Evolutionary conservation across 2,113 vertebrate species (phyloP), one percentile per base, ranked within the genome.

Genomic region (Euleptes europaea): DNA sequence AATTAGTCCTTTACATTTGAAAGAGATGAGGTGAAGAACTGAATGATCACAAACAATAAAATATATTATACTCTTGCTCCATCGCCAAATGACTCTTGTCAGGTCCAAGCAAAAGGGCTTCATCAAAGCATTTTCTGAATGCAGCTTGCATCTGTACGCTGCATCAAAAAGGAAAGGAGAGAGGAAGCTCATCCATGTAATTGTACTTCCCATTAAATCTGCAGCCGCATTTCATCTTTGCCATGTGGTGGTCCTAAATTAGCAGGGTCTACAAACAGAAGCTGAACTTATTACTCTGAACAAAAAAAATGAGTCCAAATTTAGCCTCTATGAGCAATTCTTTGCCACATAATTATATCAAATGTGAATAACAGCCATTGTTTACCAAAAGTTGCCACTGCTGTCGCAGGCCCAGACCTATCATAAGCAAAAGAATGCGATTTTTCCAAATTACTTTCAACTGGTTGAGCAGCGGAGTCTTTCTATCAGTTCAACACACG

Each of bases 21-120:
- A 88, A 80, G 54, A 49, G 91, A 91, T 86, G 13, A 91, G 88
- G 69, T 89, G 76, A 92, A 86, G 89, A 94, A 84, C 60, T 49
- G 78, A 95, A 87, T 88, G 51, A 81, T 51, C 47, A 65, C 31
- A 78, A 81, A 84, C 70, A 90, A 80, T 67, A 81, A 80, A 70
- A 73, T 47, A 73, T 79, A 90, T 90, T 82, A 88, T 80, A 70
- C 78, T 88, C 78, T 90, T 91, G 67, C 84, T 86, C 81, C 85
- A 65, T 89, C 82, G 72, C 42, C 87, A 90, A 86, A 78, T 80
- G 3, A 0, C 42, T 80, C 47, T 85, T 31, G 84, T 80, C 73
- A 80, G 40, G 75, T 91, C 47, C 78, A 80, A 82, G 80, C 74
- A 54, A 79, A 91, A 82, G 51, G 65, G 8, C 49, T 88, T 83